Evolutionary conservation across 2,888 invertebrate species (phyloP), one percentile per base, ranked within the genome.

Genomic region (Galerucella calmariensis): DNA sequence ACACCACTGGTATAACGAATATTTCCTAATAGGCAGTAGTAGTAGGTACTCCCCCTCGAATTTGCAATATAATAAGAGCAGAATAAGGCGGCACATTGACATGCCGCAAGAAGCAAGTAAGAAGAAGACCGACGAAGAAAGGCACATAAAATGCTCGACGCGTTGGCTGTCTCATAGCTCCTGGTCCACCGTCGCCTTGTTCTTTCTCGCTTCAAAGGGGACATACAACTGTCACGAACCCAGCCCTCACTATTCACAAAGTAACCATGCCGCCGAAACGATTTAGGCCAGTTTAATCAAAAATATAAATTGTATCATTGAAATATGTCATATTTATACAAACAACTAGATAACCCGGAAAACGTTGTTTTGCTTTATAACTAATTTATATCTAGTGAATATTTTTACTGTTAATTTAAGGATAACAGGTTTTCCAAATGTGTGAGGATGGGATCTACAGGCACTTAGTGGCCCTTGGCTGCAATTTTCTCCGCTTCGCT

Each of bases 151-250:
- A 78, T 80, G 81, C 77, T 79, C 78, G 77, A 71, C 72, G 78
- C 77, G 35, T 35, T 82, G 81, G 78, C 77, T 82, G 82, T 82
- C 82, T 81, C 82, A 76, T 82, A 81, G 79, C 82, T 82, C 78
- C 80, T 79, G 79, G 79, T 72, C 76, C 69, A 66, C 74, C 67
- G 67, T 53, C 67, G 67, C 27, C 56, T 14, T 67, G 67, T n/a
- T 67, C 44, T 67, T 51, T 27, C 10, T 53, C 27, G 56, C 41
- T 76, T 77, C 66, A 69, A 67, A 72, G 69, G 59, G 78, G 80
- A 82, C 80, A 82, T 83, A 82, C 81, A 82, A 82, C 81, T 83
- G 82, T 82, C 83, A 82, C 77, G 77, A 74, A 71, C 69, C 66
- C 75, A 77, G 77, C 79, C 77, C 78, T 44, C 73, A 63, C 58